Evolutionary conservation across 2,797 vertebrate species (phyloP), one percentile per base, ranked within the genome.

Genomic region (Rhinella marina): DNA sequence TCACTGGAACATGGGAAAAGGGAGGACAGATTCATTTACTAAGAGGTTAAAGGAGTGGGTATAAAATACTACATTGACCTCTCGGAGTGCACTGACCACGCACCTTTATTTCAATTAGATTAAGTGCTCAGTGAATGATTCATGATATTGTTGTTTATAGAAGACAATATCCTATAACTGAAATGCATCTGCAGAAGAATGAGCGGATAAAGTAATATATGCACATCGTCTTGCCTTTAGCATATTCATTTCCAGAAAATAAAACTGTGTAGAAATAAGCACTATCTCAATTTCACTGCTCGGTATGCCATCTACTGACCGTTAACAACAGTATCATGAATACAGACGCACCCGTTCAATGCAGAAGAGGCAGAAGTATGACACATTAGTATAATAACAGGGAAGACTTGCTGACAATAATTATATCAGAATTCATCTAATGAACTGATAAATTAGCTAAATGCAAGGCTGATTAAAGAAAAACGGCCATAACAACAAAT

Each of bases 261-360:
- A 80, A 32, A 86, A 61, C 27, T 23, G 57, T 57, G 85, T 72
- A 61, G 48, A 29, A 56, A 56, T 17, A 48, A 10, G 25, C 1
- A 54, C 59, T n/a, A 27, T 52, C 90, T 61, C 57, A 68, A 91
- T 92, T 92, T 92, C 91, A 89, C 91, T 91, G 90, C 81, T 81
- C 59, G 0, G 0, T 86, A 61, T 92, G 90, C 90, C 92, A 93
- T 92, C 93, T 92, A 90, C 92, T 68, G 70, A 81, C 92, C 89
- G 86, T 81, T 90, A 90, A 91, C 54, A 23, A 62, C 29, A 85
- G 41, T 61, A 59, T 52, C 19, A 50, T 16, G 73, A 41, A 19
- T 52, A 19, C 50, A 70, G 41, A 85, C 10, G 19, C 23, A 21
- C 17, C 17, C 11, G 23, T 50, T 75, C 72, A 75, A 8, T 17